A percentile compares a stretch with the other conserved stretches of the same genome.
Evolutionary conservation across 37 sponge, comb jelly and placozoan genomes (phyloP).

Genomic region (Cladorhizidae sp.): DNA sequence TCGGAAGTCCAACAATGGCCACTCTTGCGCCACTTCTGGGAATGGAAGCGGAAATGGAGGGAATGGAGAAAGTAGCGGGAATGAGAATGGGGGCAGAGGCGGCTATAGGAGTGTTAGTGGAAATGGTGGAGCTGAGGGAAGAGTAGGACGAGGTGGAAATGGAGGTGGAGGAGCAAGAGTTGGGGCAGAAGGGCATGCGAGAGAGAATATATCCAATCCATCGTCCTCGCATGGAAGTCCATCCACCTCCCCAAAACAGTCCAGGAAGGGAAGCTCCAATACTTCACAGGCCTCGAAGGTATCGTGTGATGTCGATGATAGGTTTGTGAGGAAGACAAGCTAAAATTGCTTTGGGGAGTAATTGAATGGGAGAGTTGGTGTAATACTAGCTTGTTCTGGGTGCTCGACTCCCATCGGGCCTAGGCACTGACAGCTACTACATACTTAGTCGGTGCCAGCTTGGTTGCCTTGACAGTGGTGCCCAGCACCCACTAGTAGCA

Average conservation of each 20-base stretch:
- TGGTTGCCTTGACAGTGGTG: no score
- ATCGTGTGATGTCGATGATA: no score
- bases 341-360: no score
- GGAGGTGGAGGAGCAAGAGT: constrained; percentile 28
- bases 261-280: background rate
- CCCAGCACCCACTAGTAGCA: no score
- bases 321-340: no score
- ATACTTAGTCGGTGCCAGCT: no score
- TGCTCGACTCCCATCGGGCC: no score
- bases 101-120: constrained; percentile 4
- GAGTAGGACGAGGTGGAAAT: constrained; percentile 34
- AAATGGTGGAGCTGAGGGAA: constrained; percentile 18
- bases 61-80: background rate
- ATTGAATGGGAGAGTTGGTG: no score
- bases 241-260: background rate
- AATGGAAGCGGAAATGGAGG: constrained; percentile 18
- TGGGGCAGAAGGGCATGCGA: background rate
- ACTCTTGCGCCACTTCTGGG: background rate
- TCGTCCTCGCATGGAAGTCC: background rate
- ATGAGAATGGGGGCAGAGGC: background rate
- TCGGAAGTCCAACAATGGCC: background rate
- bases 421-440: no score
- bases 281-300: background rate
- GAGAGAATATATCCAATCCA: background rate
- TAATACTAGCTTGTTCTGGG: no score